Conservation (phyloP, 2,113 vertebrate species). For the Centropristis striata region DNA sequence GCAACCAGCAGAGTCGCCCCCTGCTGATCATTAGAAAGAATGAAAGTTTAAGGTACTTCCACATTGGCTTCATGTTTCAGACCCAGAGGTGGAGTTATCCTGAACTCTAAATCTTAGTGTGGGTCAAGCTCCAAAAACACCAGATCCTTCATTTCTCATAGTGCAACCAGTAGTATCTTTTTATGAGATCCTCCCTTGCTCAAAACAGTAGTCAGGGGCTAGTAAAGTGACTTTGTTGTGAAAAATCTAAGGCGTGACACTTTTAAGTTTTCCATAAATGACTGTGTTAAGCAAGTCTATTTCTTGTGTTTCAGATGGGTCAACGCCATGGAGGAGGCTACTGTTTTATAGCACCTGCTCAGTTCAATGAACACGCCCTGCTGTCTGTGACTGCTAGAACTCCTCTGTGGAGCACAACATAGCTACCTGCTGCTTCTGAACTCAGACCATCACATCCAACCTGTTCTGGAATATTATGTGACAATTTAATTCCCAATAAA, state of each 20-base stretch:
- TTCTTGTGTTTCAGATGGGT: conserved; percentile 91
- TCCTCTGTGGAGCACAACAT: conserved; percentile 58
- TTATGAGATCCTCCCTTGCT: background rate
- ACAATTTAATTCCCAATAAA: background rate
- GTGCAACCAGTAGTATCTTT: background rate
- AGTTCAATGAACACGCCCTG: conserved; percentile 8
- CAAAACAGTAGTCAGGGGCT: background rate
- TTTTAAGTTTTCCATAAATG: background rate
- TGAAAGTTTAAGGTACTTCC: too few species aligned
- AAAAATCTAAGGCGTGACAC: background rate
- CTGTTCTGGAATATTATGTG: conserved; percentile 14
- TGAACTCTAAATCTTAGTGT: background rate
- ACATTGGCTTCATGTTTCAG: too few species aligned
- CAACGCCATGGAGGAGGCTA: conserved; percentile 95
- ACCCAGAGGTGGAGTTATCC: too few species aligned
- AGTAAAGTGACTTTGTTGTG: background rate
- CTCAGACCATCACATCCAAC: conserved; percentile 25
- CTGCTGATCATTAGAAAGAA: too few species aligned
- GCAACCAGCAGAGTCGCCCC: too few species aligned
- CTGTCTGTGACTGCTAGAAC: conserved; percentile 48
- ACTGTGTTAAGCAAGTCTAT: background rate
- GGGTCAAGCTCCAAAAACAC: background rate
- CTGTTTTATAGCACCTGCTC: conserved; percentile 91
- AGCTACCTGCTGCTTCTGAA: conserved; percentile 53
- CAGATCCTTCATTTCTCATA: background rate